phyloP scores from a whole-genome alignment of 1,140 invertebrate genomes.

The Gryon sp. region DNA sequence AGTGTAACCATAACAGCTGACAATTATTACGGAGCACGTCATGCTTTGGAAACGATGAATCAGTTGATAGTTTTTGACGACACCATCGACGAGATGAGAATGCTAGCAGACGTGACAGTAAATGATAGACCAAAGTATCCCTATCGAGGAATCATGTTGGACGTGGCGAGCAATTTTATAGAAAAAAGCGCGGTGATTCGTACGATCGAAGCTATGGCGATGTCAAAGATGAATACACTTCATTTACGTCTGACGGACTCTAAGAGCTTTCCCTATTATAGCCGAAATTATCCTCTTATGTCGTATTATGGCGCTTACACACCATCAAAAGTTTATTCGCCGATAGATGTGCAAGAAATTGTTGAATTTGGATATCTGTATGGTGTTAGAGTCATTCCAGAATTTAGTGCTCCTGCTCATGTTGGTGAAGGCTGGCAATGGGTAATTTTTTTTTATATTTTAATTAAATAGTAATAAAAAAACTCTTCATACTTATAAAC shows the following conservation, averaged over 20 bases:
- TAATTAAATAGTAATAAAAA: too few relatives aligned
- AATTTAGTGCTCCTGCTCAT: constrained; percentile 92
- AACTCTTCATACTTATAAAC: not conserved
- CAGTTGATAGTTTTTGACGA: constrained; percentile 88
- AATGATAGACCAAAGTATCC: constrained; percentile 85
- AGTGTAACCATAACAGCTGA: constrained; percentile 82
- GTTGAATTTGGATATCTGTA: constrained; percentile 84
- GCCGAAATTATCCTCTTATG: constrained; percentile 83
- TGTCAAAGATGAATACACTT: constrained; percentile 89
- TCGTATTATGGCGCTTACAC: constrained; percentile 86
- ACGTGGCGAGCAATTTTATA: constrained; percentile 87
- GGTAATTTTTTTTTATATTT: too few relatives aligned
- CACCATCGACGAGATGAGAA: constrained; percentile 80
- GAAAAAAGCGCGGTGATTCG: constrained; percentile 83
- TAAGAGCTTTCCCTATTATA: constrained; percentile 89
- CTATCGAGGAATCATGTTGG: constrained; percentile 87
- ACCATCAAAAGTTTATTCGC: constrained; percentile 81
- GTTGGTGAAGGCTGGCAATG: constrained; percentile 89
- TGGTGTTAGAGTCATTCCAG: constrained; percentile 88
- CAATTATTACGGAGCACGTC: constrained; percentile 86
- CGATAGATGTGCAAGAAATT: constrained; percentile 80
- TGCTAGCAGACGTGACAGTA: constrained; percentile 89
- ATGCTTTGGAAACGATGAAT: constrained; percentile 87
- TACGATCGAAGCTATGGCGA: constrained; percentile 89
- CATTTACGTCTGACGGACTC: constrained; percentile 94